Base-by-base conservation (phyloP, 2,888 invertebrate species). In the Baronia brevicornis region DNA sequence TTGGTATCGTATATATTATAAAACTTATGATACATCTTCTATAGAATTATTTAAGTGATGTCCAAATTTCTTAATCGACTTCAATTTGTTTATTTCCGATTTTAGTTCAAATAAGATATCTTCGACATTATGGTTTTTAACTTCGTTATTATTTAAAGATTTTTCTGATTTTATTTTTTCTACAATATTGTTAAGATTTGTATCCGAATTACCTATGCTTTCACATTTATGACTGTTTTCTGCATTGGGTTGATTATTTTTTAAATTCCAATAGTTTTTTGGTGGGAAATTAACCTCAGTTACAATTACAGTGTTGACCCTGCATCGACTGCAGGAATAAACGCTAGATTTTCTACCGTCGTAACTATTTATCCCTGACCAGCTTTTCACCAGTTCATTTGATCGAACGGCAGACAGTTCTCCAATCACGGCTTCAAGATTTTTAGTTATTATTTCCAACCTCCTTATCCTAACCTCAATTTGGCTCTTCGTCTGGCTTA, bases 71-170 rank as follows among this genome's bases (percentile, higher is more conserved):
- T 43, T 39, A 2, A 38, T 7, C 6, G 36, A 33, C 3, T 43
- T 38, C 23, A 51, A 30, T 7, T 40, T 46, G 1, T 43, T 46
- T 11, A 53, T 46, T 26, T 55, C 51, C 3, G 43, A 34, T 39
- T 48, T 51, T 1, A 54, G 20, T 29, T 52, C 47, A 6, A 21
- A 14, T 17, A 54, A 51, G 3, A 45, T 13, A 12, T 28, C 20
- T 9, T 19, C 26, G 7, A 17, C 27, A 33, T 31, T 3, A 19
- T 15, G 20, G n/a, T n/a, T n/a, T n/a, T n/a, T n/a, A n/a, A n/a
- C n/a, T n/a, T n/a, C n/a, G n/a, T n/a, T n/a, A 25, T 7, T 41
- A 39, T 17, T 24, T 39, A 2, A 33, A 35, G 8, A 9, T 9
- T 3, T 34, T 28, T 7, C 28, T 24, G n/a, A 6, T 17, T 2